Base-by-base conservation (phyloP, 1,140 invertebrate genomes). In the Lordiphosa clarofinis region DNA sequence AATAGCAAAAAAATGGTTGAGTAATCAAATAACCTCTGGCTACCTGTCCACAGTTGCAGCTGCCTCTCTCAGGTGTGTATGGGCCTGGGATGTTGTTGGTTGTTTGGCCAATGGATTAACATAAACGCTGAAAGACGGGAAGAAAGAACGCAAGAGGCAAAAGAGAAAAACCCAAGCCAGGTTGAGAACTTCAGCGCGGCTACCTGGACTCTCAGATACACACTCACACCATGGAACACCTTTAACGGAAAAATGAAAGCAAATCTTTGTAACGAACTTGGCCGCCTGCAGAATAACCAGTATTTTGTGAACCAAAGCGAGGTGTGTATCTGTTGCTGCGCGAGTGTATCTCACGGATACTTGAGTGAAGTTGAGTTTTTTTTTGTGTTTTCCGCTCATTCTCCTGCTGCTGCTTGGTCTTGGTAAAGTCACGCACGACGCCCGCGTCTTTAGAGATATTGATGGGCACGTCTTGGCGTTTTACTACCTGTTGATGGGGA, bases 401-500 rank as follows among this genome's bases (percentile, higher is more conserved):
- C 56, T 37, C 36, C 24, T 28, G 42, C 33, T 15, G 15, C 52
- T 13, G 10, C 11, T n/a, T 15, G 3, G 21, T 15, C 2, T 4
- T 7, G 6, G 28, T 10, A 28, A 19, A 50, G 7, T 10, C 19
- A 76, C 81, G 75, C 82, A 82, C 71, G 66, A 56, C 24, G 33
- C 31, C 38, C 10, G 46, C 50, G 28, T 31, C 50, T 69, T 53
- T 54, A 66, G 58, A 59, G 58, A 61, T 54, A 38, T 67, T 68
- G 39, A 71, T 59, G 82, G 48, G 84, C 82, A 87, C 82, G 76
- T 87, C 78, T 68, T 62, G 59, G 53, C 70, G 57, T 68, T 87
- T 78, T 82, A 87, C 82, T 87, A 87, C 82, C 82, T 87, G 84
- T 87, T 87, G 82, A 78, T 87, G 73, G 67, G 63, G 63, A 62